Evolutionary conservation across 1,140 invertebrate genomes (phyloP), one percentile per base, ranked within the genome.

Genomic region (Brachionus angularis): DNA sequence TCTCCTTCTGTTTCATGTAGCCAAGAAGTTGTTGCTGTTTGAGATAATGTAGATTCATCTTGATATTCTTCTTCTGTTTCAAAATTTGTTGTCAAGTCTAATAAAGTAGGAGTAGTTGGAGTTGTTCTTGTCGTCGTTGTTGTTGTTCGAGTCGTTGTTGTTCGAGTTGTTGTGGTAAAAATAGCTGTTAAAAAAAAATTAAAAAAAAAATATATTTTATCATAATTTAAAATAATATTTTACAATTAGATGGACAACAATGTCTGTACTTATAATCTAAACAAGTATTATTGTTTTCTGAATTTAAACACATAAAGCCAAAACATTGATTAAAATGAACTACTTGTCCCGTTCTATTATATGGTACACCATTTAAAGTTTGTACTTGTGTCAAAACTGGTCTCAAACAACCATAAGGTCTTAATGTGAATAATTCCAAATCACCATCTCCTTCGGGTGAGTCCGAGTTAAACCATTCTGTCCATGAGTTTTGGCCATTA

Each of bases 291-390:
- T 10, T 16, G 31, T 67, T 67, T 29, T 67, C 27, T 10, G 5
- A 1, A 36, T 67, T 67, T 14, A 67, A 67, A 7, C 62, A 67
- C 7, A 67, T 47, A 36, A 67, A 67, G 10, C 62, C 62, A 50
- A 33, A 47, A 8, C 29, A 33, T 0, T 18, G 62, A 34, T 21
- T 27, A 47, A 67, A 2, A 23, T 46, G 44, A 29, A 27, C 10
- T 34, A 47, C 18, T 29, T 67, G 62, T 36, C 47, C 47, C 18
- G 62, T 67, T 29, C 47, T 18, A 31, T 67, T 67, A 12, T 23
- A 18, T 7, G 62, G 27, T 27, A 67, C 12, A 31, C 42, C 42
- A 36, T 47, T 27, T 8, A 67, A 39, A 33, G 42, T 67, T 47
- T 46, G 27, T 12, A 46, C 62, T 67, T 47, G 25, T 47, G 47